Evolutionary conservation across 1,140 invertebrate genomes (phyloP).

Genomic region (Battus philenor): DNA sequence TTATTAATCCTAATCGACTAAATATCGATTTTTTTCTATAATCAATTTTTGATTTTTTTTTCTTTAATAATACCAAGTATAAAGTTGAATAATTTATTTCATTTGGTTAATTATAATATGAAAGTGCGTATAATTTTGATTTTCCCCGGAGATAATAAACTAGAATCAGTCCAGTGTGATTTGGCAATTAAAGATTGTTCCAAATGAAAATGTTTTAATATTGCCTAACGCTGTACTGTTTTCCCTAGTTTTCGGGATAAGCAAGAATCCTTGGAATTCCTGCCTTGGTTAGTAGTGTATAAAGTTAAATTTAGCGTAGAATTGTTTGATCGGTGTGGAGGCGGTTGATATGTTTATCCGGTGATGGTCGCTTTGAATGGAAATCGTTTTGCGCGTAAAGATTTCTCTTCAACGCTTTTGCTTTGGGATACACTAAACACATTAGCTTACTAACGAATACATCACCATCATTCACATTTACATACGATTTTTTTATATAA

Average conservation of each 20-base stretch:
- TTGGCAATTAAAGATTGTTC: too few relatives aligned
- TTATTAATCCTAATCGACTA: too few relatives aligned
- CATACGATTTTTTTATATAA: conserved; percentile 27
- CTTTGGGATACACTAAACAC: conserved; percentile 17
- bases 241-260: conserved; percentile 83
- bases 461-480: conserved; percentile 37
- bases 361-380: conserved; percentile 24
- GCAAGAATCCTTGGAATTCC: conserved; percentile 82
- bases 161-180: too few relatives aligned
- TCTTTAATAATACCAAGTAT: too few relatives aligned
- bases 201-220: too few relatives aligned
- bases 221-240: conserved; percentile 59
- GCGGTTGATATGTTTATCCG: conserved; percentile 24
- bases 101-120: too few relatives aligned
- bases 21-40: too few relatives aligned
- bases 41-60: too few relatives aligned
- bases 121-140: too few relatives aligned
- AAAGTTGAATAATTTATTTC: too few relatives aligned
- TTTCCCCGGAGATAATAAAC: too few relatives aligned
- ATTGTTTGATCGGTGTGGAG: conserved; percentile 25
- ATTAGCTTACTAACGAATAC: conserved; percentile 61
- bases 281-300: conserved; percentile 82
- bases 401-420: conserved; percentile 14
- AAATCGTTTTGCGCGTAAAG: conserved; percentile 10
- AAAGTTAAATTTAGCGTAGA: conserved; percentile 55